Percentiles rank a stretch among this genome's conserved stretches.
Evolutionary conservation across 2,888 invertebrate species (phyloP).

Genomic region (Rhagium mordax): DNA sequence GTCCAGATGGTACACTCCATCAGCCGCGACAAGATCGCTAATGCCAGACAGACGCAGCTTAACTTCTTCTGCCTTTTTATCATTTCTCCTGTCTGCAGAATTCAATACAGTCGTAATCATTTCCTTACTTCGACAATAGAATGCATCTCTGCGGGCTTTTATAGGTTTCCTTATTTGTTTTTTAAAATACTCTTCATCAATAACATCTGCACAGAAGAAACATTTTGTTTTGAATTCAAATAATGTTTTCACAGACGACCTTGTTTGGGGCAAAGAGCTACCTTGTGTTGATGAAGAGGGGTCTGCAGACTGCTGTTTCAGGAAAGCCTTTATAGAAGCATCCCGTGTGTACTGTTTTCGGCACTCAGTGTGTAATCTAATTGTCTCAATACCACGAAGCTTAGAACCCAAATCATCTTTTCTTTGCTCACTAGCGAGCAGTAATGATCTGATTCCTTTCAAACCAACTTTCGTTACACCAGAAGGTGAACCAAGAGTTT

Average conservation of each 20-base stretch:
- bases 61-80: background rate
- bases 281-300: background rate
- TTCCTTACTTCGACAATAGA: conserved; percentile 5
- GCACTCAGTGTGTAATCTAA: conserved; percentile 3
- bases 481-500: conserved; percentile 21
- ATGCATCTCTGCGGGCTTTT: conserved; percentile 15
- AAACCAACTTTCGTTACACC: conserved; percentile 11
- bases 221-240: conserved; percentile 18
- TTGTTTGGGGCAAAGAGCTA: background rate
- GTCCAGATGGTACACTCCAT: background rate
- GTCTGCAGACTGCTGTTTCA: background rate
- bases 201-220: conserved; percentile 15
- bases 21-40: background rate
- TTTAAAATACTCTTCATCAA: conserved; percentile 14
- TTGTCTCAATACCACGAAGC: conserved; percentile 14
- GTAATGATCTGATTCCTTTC: conserved; percentile 6
- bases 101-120: background rate
- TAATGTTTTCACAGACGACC: background rate
- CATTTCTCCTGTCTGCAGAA: background rate
- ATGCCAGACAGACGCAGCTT: background rate
- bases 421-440: background rate
- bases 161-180: conserved; percentile 10
- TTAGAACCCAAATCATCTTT: conserved; percentile 4
- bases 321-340: background rate
- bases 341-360: background rate